Conservation (phyloP, 2,797 vertebrate species). For the Psittacula echo region DNA sequence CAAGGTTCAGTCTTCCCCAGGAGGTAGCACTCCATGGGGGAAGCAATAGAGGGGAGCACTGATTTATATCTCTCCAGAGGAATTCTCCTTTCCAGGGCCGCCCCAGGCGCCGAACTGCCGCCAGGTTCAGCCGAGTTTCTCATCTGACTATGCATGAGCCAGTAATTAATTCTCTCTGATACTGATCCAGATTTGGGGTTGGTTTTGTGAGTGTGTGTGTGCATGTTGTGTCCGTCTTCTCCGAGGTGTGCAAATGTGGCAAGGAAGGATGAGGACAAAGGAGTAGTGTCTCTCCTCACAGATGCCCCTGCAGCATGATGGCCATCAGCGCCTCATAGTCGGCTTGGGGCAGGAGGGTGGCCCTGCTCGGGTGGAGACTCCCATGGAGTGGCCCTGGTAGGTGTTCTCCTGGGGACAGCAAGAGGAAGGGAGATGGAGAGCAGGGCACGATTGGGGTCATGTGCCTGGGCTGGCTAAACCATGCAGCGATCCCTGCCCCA, state of each 20-base stretch:
- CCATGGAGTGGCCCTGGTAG: neutral
- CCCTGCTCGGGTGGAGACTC: neutral
- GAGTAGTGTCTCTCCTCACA: neutral
- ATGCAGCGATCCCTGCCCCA: neutral
- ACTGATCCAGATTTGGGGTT: constrained; percentile 46
- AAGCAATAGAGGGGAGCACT: constrained; percentile 28
- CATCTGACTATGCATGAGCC: constrained; percentile 64
- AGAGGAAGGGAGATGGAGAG: neutral
- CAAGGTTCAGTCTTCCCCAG: constrained; percentile 57
- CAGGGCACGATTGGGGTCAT: rapidly evolving
- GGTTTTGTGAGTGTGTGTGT: constrained; percentile 12
- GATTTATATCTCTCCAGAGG: constrained; percentile 69
- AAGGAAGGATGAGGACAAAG: neutral
- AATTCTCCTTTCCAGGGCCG: constrained; percentile 58
- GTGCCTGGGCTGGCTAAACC: neutral
- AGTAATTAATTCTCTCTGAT: constrained; percentile 72
- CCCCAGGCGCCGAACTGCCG: constrained; percentile 36
- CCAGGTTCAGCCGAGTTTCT: constrained; percentile 66
- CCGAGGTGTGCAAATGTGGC: neutral
- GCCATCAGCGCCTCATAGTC: rapidly evolving
- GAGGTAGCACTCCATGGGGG: constrained; percentile 26
- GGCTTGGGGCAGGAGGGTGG: neutral
- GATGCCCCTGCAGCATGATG: neutral
- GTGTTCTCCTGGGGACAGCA: neutral
- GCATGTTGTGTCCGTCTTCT: neutral